These are phyloP conservation scores for Zele albiditarsus DNA, from an alignment of 2,888 invertebrate genomes.

Conservation along the genomic window DNA sequence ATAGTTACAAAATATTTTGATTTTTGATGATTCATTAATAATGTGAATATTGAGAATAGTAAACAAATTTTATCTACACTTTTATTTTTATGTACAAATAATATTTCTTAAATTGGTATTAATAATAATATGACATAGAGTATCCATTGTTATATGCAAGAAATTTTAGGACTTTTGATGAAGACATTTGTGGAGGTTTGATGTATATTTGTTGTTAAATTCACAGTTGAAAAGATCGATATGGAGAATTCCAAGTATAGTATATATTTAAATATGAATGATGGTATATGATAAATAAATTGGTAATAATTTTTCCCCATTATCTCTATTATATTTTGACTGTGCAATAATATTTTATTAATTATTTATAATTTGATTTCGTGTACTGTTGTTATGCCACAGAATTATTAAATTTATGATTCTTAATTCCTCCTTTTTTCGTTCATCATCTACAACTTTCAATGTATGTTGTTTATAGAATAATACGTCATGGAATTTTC, in stretches of 20 bases:
- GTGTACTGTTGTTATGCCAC: not conserved
- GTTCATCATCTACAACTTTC: no score
- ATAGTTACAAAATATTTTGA: not conserved
- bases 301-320: not conserved
- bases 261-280: constrained; percentile 11
- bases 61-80: not conserved
- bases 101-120: not conserved
- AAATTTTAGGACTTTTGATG: not conserved
- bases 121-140: not conserved
- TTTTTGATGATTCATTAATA: not conserved
- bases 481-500: not conserved
- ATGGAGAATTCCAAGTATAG: not conserved
- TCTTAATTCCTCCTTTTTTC: not conserved
- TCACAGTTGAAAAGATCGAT: not conserved
- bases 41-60: not conserved
- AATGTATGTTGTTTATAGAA: no score
- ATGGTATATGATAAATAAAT: not conserved
- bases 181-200: not conserved
- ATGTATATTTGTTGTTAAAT: constrained; percentile 1
- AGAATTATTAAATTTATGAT: not conserved
- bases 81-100: constrained; percentile 1
- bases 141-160: not conserved
- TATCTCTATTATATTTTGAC: not conserved
- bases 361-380: not conserved
- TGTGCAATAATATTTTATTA: not conserved